phyloP scores from a whole-genome alignment of 2,888 invertebrate species.

The Metalampra italica region DNA sequence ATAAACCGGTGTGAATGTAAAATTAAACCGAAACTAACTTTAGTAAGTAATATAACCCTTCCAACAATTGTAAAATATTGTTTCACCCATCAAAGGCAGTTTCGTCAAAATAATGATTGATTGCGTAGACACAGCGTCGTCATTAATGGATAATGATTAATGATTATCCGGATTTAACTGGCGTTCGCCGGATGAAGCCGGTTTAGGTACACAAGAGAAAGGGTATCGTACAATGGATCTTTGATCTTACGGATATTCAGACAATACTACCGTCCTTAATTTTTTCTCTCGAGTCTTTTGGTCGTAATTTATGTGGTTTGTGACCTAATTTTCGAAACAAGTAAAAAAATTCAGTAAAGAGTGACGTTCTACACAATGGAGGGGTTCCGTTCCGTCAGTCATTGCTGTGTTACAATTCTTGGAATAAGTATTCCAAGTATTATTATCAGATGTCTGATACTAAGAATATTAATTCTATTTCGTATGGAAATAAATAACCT shows the following conservation, averaged over 20 bases:
- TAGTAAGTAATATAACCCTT: not conserved
- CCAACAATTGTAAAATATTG: not conserved
- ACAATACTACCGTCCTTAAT: no score
- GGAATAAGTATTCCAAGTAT: no score
- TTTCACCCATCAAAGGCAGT: not conserved
- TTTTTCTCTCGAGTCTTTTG: no score
- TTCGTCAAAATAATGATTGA: constrained; percentile 14
- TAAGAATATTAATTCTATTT: no score
- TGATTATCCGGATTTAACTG: constrained; percentile 10
- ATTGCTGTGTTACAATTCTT: no score
- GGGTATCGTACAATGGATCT: not conserved
- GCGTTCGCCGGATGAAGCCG: not conserved
- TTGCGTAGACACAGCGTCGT: constrained; percentile 15
- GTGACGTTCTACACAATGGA: no score
- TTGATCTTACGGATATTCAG: not conserved
- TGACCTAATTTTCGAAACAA: no score
- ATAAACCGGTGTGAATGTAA: not conserved
- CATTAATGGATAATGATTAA: constrained; percentile 19
- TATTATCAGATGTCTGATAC: no score
- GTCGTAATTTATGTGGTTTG: no score
- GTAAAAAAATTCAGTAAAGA: no score
- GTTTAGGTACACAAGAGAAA: not conserved
- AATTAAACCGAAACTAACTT: not conserved
- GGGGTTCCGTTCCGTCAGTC: no score
- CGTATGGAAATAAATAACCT: no score